Conservation (phyloP, 2,888 invertebrate genomes). For the Drosophila colorata region DNA sequence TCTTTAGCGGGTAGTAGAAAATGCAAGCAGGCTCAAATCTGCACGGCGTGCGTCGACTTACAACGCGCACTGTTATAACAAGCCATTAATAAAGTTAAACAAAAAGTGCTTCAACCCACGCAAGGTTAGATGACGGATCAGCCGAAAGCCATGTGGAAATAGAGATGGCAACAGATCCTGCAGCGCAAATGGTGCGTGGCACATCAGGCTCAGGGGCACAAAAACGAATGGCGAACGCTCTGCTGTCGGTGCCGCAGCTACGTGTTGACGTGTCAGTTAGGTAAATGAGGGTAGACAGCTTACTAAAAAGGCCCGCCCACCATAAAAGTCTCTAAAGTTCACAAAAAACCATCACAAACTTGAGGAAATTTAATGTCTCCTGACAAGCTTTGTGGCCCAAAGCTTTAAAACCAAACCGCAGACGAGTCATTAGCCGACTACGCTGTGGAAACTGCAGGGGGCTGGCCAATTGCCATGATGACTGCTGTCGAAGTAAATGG, state of each 20-base stretch:
- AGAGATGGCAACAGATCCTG: constrained; percentile 59
- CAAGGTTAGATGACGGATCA: constrained; percentile 59
- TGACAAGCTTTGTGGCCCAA: constrained; percentile 22
- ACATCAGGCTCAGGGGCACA: constrained; percentile 1
- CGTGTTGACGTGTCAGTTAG: constrained; percentile 78
- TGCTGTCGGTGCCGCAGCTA: constrained; percentile 45
- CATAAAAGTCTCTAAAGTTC: constrained; percentile 5
- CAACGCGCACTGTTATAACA: constrained; percentile 52
- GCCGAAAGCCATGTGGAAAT: constrained; percentile 41
- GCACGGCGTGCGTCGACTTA: constrained; percentile 50
- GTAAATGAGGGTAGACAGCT: constrained; percentile 79
- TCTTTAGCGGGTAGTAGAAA: constrained; percentile 39
- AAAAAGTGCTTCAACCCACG: constrained; percentile 56
- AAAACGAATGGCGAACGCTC: constrained; percentile 49
- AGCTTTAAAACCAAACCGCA: constrained; percentile 47
- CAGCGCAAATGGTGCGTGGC: constrained; percentile 39
- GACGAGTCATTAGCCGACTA: constrained; percentile 63
- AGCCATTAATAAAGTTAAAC: constrained; percentile 67
- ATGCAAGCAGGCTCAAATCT: constrained; percentile 33
- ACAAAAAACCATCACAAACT: constrained; percentile 12
- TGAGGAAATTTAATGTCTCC: constrained; percentile 32
- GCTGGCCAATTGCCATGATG: constrained; percentile 40
- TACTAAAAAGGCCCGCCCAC: constrained; percentile 3
- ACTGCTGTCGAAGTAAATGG: constrained; percentile 44
- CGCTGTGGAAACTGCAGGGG: constrained; percentile 4